Base-by-base conservation (phyloP, 2,113 vertebrate species). In the Apteryx mantelli region DNA sequence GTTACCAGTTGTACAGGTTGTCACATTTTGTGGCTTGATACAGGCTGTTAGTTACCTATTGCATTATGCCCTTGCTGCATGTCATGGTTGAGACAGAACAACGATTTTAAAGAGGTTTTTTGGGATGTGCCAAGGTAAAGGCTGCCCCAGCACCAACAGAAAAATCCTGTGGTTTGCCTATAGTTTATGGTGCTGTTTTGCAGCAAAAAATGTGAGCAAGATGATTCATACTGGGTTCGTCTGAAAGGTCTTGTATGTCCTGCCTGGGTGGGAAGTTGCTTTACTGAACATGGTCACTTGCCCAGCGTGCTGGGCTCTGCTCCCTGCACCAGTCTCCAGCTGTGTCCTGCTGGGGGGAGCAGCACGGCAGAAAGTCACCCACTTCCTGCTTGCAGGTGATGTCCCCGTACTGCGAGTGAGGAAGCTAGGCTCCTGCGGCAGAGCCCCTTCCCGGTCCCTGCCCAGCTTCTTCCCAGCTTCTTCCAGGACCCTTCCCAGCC, bases 31-130 rank as follows among this genome's bases (percentile, higher is more conserved):
- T 73, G 91, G 58, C 63, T 76, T 80, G 16, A 15, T 56, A 48
- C 1, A 0, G 52, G 25, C 1, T 1, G 18, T 66, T 75, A 50
- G 30, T 60, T 86, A n/a, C 6, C 2, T 3, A 14, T 38, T 60
- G 18, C 8, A 1, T 38, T 75, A 17, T 61, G 19, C 17, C 18
- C 25, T 52, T 28, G 18, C 22, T 68, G 89, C 1, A 0, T 5
- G 2, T 40, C 40, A 20, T 53, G 50, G 22, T 55, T 50, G 60
- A 19, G 73, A 52, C 71, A 76, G 83, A 91, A 9, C 63, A 74
- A 52, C 0, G 0, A 28, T 77, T 86, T 86, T 80, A 34, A 50
- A 6, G 9, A 19, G 68, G 13, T 77, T 52, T 69, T 36, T 46
- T 46, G 40, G 36, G 24, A 53, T 70, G 46, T 19, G 11, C 14